Evolutionary conservation across 2,113 vertebrate species (phyloP).

Genomic region (Charadrius vociferus): DNA sequence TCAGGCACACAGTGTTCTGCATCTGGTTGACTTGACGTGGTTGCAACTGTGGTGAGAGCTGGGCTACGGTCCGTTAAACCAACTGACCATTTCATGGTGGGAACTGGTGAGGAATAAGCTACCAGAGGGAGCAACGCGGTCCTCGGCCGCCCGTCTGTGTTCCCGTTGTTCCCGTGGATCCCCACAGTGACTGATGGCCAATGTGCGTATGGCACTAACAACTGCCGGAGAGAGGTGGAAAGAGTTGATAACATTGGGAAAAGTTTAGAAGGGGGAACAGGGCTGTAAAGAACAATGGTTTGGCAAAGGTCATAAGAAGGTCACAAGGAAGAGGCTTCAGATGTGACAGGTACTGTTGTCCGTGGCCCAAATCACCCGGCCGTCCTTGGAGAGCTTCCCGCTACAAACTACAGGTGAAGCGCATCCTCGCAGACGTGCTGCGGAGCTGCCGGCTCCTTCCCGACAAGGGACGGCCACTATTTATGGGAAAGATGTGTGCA

Average conservation of each 20-base stretch:
- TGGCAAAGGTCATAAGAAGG: neutral
- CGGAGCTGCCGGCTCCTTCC: neutral
- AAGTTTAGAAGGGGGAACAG: neutral
- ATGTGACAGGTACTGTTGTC: neutral
- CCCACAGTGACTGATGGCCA: rapidly evolving
- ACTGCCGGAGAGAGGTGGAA: rapidly evolving
- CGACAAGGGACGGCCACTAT: too few relatives aligned
- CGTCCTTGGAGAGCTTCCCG: neutral
- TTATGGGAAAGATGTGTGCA: rapidly evolving
- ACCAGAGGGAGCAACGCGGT: rapidly evolving
- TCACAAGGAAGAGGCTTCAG: neutral
- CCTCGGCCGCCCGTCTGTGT: neutral
- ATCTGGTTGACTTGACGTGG: rapidly evolving
- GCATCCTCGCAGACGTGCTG: neutral
- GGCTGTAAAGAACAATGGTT: neutral
- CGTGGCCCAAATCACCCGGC: neutral
- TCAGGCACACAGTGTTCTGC: rapidly evolving
- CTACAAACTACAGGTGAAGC: neutral
- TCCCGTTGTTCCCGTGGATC: neutral
- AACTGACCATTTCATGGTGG: rapidly evolving
- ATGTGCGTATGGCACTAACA: rapidly evolving
- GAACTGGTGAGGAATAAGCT: neutral
- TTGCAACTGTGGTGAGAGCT: rapidly evolving
- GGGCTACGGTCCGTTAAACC: rapidly evolving
- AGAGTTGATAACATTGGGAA: too few relatives aligned